A percentile compares a stretch with the other conserved stretches of the same genome.
phyloP scores from a whole-genome alignment of 2,888 invertebrate species.

The Odontocolon sp. region DNA sequence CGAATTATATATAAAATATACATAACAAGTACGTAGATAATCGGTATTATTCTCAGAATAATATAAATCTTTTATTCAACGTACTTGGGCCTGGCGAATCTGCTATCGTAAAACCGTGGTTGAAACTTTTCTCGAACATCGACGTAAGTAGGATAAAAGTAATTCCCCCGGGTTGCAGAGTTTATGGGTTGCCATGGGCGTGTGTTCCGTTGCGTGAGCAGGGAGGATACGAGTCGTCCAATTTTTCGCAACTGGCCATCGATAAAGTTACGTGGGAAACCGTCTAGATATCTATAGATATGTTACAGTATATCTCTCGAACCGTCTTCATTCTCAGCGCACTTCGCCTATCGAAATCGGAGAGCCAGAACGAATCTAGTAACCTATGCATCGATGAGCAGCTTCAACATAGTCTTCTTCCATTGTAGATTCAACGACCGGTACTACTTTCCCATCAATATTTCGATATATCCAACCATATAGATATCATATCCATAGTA shows the following conservation, averaged over 20 bases:
- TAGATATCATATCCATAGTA: background rate
- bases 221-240: background rate
- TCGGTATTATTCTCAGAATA: background rate
- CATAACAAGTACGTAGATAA: background rate
- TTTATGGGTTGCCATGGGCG: constrained; percentile 6
- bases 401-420: background rate
- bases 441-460: background rate
- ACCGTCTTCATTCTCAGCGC: background rate
- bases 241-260: constrained; percentile 1
- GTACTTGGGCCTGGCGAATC: constrained; percentile 1
- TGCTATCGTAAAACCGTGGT: background rate
- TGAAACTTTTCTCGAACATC: background rate
- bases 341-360: background rate
- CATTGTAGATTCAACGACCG: background rate
- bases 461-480: background rate
- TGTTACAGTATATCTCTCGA: background rate
- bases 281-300: background rate
- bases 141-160: constrained; percentile 37
- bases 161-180: constrained; percentile 16
- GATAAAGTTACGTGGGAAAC: constrained; percentile 8
- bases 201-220: background rate
- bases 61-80: constrained; percentile 3
- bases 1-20: background rate
- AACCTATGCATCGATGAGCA: background rate
- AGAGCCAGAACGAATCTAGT: constrained; percentile 9